Percentiles rank a stretch among this genome's conserved stretches.
Conservation (phyloP, 1,140 invertebrate species). For the Drosophila pectinifera region DNA sequence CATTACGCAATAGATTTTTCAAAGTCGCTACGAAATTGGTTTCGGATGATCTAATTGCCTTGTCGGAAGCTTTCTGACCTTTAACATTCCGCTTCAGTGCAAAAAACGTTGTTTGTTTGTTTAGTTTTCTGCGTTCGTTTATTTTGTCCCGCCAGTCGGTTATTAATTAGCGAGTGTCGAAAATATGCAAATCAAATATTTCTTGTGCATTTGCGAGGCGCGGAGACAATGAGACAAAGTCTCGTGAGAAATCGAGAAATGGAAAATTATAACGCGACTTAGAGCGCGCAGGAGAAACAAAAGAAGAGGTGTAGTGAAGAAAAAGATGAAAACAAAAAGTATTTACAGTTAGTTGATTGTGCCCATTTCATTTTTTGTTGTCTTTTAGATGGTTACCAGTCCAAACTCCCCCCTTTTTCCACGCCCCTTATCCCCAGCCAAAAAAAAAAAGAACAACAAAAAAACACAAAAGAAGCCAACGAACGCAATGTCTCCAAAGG, state of each 20-base stretch:
- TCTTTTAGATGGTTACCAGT: conserved; percentile 72
- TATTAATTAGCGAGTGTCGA: conserved; percentile 81
- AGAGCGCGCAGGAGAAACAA: conserved; percentile 33
- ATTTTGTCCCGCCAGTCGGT: conserved; percentile 42
- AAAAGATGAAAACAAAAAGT: conserved; percentile 61
- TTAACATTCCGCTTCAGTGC: conserved; percentile 40
- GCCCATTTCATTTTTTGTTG: conserved; percentile 78
- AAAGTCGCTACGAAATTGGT: conserved; percentile 23
- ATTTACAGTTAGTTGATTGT: conserved; percentile 83
- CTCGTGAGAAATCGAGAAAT: conserved; percentile 64
- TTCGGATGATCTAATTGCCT: conserved; percentile 56
- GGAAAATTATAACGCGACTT: conserved; percentile 73
- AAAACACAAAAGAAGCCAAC: conserved; percentile 75
- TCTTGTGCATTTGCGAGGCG: conserved; percentile 25
- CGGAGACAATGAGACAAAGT: conserved; percentile 41
- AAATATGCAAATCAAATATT: conserved; percentile 75
- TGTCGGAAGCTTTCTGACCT: conserved; percentile 44
- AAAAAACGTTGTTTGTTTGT: conserved; percentile 4
- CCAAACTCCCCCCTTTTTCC: conserved; percentile 31
- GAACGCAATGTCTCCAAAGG: conserved; percentile 75
- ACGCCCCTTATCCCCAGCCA: conserved; percentile 4
- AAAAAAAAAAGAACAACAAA: conserved; percentile 23
- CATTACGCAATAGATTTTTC: conserved; percentile 39
- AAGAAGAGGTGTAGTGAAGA: conserved; percentile 27
- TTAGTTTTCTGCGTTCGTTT: conserved; percentile 25